Evolutionary conservation across 2,113 vertebrate genomes (phyloP).

Genomic region (Misgurnus anguillicaudatus): DNA sequence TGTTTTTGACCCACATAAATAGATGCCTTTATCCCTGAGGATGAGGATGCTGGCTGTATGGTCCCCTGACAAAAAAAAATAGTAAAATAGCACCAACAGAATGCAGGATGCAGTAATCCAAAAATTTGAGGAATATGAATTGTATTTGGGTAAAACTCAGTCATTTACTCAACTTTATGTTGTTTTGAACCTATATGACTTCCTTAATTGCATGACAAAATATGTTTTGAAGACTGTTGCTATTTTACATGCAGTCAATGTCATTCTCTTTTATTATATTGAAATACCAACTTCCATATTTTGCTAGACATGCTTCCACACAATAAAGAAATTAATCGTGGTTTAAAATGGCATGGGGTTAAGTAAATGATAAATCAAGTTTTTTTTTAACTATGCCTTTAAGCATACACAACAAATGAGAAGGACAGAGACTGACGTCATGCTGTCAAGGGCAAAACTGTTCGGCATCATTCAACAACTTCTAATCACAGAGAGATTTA

Average conservation of each 20-base stretch:
- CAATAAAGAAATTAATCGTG: no score
- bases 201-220: no score
- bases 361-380: no score
- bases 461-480: not conserved
- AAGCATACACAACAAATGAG: not conserved
- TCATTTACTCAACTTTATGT: no score
- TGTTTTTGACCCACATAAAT: conserved; percentile 37
- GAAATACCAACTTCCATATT: no score
- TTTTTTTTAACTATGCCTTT: not conserved
- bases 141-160: not conserved
- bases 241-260: no score
- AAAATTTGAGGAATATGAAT: not conserved
- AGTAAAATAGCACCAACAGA: conserved; percentile 17
- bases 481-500: not conserved
- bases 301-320: no score
- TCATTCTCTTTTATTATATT: no score
- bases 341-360: no score
- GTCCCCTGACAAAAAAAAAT: not conserved
- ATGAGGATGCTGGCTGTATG: not conserved
- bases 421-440: conserved; percentile 7
- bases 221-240: no score
- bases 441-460: conserved; percentile 9
- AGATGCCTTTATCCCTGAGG: conserved; percentile 13
- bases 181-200: no score
- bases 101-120: not conserved